These are phyloP conservation scores for Didymodactylos carnosus DNA, from an alignment of 2,888 invertebrate species.

Conservation along the genomic window DNA sequence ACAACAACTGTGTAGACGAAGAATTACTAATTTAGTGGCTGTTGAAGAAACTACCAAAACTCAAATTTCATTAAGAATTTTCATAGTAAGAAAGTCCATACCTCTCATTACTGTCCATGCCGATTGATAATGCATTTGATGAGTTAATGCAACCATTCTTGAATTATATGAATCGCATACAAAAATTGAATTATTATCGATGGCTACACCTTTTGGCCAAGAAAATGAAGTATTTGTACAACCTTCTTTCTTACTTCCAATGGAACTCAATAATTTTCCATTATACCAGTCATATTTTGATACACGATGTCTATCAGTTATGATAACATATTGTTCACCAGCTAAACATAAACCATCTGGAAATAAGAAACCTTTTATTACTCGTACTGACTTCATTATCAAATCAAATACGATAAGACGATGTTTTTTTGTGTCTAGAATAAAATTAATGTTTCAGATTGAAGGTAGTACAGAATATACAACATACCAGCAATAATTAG, in stretches of 20 bases:
- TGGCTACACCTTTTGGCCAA: background rate
- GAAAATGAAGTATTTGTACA: background rate
- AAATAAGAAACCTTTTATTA: background rate
- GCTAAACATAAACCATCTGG: background rate
- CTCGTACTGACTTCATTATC: background rate
- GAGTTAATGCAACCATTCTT: background rate
- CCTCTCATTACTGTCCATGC: background rate
- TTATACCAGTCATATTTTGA: background rate
- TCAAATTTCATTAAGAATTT: too few relatives aligned
- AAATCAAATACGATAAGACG: background rate
- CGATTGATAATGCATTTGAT: background rate
- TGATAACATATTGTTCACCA: background rate
- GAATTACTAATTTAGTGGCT: too few relatives aligned
- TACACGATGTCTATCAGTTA: background rate
- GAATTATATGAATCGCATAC: background rate
- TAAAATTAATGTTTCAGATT: too few relatives aligned
- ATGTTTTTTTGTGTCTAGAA: background rate
- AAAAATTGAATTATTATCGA: background rate
- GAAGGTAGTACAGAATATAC: too few relatives aligned
- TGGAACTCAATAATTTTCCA: background rate
- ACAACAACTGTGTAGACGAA: too few relatives aligned
- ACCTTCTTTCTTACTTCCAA: background rate
- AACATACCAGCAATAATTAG: background rate
- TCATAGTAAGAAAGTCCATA: too few relatives aligned
- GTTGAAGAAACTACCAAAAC: too few relatives aligned